Evolutionary conservation across 1,140 invertebrate genomes (phyloP).

Genomic region (Drosophila takahashii): DNA sequence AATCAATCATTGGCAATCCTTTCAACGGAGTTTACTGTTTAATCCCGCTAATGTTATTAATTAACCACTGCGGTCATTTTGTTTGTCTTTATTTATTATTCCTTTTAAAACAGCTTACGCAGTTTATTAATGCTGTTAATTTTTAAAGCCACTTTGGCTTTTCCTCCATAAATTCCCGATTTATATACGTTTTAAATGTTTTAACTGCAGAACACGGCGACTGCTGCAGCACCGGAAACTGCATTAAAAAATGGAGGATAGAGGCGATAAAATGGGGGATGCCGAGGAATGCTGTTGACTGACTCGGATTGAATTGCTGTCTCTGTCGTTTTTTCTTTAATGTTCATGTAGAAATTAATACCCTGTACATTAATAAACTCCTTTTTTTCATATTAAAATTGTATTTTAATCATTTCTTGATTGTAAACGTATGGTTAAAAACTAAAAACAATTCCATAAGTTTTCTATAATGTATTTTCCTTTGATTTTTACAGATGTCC

Average conservation of each 20-base stretch:
- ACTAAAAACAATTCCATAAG: too few relatives aligned
- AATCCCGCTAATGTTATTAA: constrained; percentile 53
- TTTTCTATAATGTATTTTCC: too few relatives aligned
- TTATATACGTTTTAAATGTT: constrained; percentile 69
- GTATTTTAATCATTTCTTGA: not conserved
- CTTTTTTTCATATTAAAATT: not conserved
- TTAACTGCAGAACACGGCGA: constrained; percentile 50
- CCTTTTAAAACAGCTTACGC: constrained; percentile 21
- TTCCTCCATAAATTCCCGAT: constrained; percentile 52
- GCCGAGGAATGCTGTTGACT: constrained; percentile 37
- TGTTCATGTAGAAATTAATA: not conserved
- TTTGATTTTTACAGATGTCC: too few relatives aligned
- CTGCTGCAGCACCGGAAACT: constrained; percentile 32
- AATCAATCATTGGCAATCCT: constrained; percentile 24
- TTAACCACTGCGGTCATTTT: constrained; percentile 23
- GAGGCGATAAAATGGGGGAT: constrained; percentile 29
- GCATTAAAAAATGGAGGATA: constrained; percentile 46
- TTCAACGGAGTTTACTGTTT: not conserved
- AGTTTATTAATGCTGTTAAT: constrained; percentile 66
- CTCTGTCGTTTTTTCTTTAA: not conserved
- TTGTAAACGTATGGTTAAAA: not conserved
- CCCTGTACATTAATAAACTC: not conserved
- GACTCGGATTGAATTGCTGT: constrained; percentile 38
- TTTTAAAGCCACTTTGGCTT: constrained; percentile 68
- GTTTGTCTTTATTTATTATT: constrained; percentile 29